phyloP scores from a whole-genome alignment of 2,888 invertebrate genomes.

The Morpho deidamia region DNA sequence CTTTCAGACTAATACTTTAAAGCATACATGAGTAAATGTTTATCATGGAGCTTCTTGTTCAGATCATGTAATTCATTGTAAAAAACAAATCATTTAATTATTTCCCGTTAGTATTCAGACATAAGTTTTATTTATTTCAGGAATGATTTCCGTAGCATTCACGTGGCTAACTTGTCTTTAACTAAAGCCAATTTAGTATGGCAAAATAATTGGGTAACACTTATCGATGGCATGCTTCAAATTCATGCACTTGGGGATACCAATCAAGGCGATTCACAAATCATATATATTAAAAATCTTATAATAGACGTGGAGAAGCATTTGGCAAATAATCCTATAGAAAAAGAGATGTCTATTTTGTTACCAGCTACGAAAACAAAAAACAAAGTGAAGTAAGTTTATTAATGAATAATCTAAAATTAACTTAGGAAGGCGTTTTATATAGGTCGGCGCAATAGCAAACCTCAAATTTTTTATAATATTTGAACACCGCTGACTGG shows the following conservation, averaged over 20 bases:
- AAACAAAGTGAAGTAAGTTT: background rate
- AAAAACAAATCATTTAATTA: no score
- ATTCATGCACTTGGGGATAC: constrained; percentile 81
- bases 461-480: no score
- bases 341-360: constrained; percentile 23
- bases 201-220: constrained; percentile 88
- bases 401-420: no score
- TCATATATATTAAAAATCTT: constrained; percentile 57
- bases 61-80: no score
- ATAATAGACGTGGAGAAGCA: constrained; percentile 38
- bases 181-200: constrained; percentile 69
- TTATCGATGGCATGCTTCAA: constrained; percentile 90
- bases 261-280: constrained; percentile 79
- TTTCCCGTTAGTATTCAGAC: no score
- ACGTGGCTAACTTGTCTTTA: constrained; percentile 32
- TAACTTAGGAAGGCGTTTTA: no score
- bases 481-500: no score
- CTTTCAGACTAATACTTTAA: no score
- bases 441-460: no score
- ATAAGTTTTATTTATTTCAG: constrained; percentile 19
- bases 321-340: background rate
- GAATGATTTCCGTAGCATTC: constrained; percentile 41
- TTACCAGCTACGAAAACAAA: constrained; percentile 18
- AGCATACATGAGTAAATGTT: no score
- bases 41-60: no score